These are phyloP conservation scores for Dicerorhinus sumatrensis DNA, from an alignment of 2,113 vertebrate genomes.

Conservation along the genomic window DNA sequence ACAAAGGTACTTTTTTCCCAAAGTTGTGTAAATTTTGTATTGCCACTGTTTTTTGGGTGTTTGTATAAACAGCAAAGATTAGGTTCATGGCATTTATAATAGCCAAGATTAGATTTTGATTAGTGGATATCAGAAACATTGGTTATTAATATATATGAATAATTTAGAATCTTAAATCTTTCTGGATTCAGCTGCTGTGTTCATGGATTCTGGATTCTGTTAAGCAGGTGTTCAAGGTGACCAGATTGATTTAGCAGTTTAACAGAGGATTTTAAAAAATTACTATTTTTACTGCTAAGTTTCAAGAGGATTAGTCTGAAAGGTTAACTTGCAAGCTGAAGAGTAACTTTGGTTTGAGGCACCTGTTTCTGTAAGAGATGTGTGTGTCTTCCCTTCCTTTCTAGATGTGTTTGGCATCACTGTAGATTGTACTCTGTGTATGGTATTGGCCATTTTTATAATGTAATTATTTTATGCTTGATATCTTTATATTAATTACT, in stretches of 20 bases:
- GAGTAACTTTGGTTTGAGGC: conserved; percentile 5
- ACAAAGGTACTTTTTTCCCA: background rate
- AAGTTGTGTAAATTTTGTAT: conserved; percentile 38
- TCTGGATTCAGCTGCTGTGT: conserved; percentile 36
- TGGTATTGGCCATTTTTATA: conserved; percentile 42
- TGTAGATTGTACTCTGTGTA: background rate
- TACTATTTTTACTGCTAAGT: conserved; percentile 24
- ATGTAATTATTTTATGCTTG: conserved; percentile 30
- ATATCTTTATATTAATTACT: background rate
- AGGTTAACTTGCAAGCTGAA: conserved; percentile 44
- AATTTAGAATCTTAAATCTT: conserved; percentile 36
- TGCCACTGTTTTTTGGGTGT: background rate
- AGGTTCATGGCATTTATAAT: conserved; percentile 26
- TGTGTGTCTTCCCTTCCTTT: background rate
- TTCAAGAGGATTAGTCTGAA: conserved; percentile 41
- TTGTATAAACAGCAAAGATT: conserved; percentile 37
- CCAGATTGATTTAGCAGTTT: conserved; percentile 29
- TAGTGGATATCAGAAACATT: conserved; percentile 40
- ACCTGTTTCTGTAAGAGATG: background rate
- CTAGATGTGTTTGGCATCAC: background rate
- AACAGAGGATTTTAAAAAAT: conserved; percentile 6
- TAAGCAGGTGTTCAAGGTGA: conserved; percentile 37
- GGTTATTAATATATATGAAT: background rate
- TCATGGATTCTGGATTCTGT: conserved; percentile 45
- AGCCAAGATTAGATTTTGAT: conserved; percentile 52